Base-by-base conservation (phyloP, 2,888 invertebrate species). In the Sceliomorpha sp. region DNA sequence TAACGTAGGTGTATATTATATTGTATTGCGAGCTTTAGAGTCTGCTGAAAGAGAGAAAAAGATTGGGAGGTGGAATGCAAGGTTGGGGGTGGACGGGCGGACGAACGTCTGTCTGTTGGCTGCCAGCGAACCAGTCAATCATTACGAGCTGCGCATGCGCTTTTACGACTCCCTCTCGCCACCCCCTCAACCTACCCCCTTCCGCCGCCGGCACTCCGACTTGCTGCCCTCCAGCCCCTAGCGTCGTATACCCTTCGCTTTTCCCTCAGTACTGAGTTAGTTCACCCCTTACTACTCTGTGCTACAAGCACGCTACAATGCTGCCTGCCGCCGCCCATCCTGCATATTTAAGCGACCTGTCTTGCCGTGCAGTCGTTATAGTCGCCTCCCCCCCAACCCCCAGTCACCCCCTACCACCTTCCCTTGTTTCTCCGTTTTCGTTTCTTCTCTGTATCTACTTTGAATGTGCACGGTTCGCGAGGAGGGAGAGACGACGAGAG, bases 111-210 rank as follows among this genome's bases (percentile, higher is more conserved):
- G 88, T 88, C 88, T 88, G 88, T 88, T 88, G 88, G 88, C 88
- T 88, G 88, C 87, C 88, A 88, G 86, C 84, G 87, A 88, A 85
- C 88, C 88, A 88, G 88, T 88, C 88, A 88, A 88, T 88, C 88
- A 88, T 88, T 88, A 88, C 86, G 85, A 76, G 83, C 75, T 75
- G 85, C 88, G 88, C 88, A 83, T 78, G 88, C 88, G 88, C 86
- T 56, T 60, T 39, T 58, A 67, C 72, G 32, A 69, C 29, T 60
- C 51, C 50, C 63, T 63, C 66, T 55, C 26, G 40, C 36, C 15
- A 34, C 63, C 48, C 53, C 51, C 45, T 47, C 37, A 60, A 12
- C 39, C 26, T 2, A 53, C 48, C 62, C 66, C 45, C 69, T 58
- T 26, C 56, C 40, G 17, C 58, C 48, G 17, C 36, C 44, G 27